Evolutionary conservation across 1,140 invertebrate species (phyloP).

Genomic region (Drosophila watanabei): DNA sequence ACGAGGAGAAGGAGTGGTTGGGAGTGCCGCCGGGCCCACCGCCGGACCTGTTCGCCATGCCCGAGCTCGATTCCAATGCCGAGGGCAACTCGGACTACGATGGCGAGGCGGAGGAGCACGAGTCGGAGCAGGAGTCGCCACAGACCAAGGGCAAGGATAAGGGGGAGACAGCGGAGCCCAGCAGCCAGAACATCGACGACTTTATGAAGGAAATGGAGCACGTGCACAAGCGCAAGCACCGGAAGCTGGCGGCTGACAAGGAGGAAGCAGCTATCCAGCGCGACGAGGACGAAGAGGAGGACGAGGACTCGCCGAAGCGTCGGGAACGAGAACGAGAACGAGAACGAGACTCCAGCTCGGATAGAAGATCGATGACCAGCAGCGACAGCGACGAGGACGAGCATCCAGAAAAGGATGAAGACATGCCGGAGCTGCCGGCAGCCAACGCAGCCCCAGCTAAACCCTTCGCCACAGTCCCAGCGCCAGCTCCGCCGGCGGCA

Average conservation of each 20-base stretch:
- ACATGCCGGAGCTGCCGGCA: slow-evolving; percentile 23
- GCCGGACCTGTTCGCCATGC: slow-evolving; percentile 89
- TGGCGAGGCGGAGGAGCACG: slow-evolving; percentile 30
- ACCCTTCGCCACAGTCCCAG: slow-evolving; percentile 7
- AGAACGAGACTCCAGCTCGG: slow-evolving; percentile 45
- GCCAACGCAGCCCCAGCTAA: slow-evolving; percentile 28
- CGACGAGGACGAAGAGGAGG: slow-evolving; percentile 48
- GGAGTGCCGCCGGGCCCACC: slow-evolving; percentile 95
- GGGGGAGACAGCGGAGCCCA: slow-evolving; percentile 89
- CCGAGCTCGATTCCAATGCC: slow-evolving; percentile 86
- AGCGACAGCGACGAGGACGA: slow-evolving; percentile 49
- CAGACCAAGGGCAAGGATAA: slow-evolving; percentile 90
- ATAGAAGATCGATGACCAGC: slow-evolving; percentile 53
- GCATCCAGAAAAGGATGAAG: slow-evolving; percentile 42
- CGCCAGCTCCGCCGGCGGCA: slow-evolving; percentile 50
- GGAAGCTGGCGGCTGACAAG: slow-evolving; percentile 49
- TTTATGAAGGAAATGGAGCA: slow-evolving; percentile 97
- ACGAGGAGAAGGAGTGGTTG: slow-evolving; percentile 88
- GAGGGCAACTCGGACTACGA: slow-evolving; percentile 86
- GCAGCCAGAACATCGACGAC: slow-evolving; percentile 93
- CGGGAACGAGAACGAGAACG: slow-evolving; percentile 22
- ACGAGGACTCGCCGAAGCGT: slow-evolving; percentile 11
- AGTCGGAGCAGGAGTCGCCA: slow-evolving; percentile 84
- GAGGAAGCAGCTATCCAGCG: slow-evolving; percentile 32
- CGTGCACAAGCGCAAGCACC: slow-evolving; percentile 90